These are phyloP conservation scores for Cheilosia vernalis DNA, from an alignment of 2,888 invertebrate genomes.

Conservation along the genomic window DNA sequence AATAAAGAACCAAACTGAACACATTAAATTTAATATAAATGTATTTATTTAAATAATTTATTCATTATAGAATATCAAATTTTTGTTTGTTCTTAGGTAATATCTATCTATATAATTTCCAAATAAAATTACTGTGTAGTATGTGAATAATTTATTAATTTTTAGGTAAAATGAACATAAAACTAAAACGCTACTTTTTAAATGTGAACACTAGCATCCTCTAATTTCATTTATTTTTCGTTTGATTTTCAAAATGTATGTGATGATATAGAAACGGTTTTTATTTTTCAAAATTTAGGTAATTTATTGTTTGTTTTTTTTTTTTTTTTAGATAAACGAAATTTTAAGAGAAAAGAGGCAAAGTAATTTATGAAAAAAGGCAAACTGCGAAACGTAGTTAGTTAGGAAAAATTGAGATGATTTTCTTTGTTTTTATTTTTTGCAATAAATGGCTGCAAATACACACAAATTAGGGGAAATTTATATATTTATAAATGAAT, in stretches of 20 bases:
- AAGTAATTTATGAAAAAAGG: neutral
- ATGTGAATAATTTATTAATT: constrained; percentile 28
- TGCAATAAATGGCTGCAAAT: constrained; percentile 28
- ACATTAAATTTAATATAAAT: constrained; percentile 55
- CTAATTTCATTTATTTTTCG: constrained; percentile 8
- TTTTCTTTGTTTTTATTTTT: neutral
- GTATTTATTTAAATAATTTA: constrained; percentile 72
- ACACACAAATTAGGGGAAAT: neutral
- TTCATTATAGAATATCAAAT: constrained; percentile 43
- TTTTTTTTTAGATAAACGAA: constrained; percentile 7
- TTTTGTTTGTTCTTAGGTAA: constrained; percentile 24
- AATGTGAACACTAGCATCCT: constrained; percentile 1
- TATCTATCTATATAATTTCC: constrained; percentile 45
- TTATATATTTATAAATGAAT: constrained; percentile 15
- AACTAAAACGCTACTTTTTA: neutral
- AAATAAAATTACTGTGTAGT: constrained; percentile 52
- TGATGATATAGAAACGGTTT: constrained; percentile 29
- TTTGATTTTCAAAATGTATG: constrained; percentile 32
- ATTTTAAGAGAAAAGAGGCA: constrained; percentile 8
- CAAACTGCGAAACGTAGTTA: constrained; percentile 26
- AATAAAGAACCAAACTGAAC: constrained; percentile 54
- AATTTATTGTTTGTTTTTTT: constrained; percentile 8
- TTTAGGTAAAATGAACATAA: neutral
- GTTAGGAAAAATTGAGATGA: constrained; percentile 4
- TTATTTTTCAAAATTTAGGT: constrained; percentile 8